Base-by-base conservation (phyloP, 1,140 invertebrate genomes). In the Anthonomus grandis region DNA sequence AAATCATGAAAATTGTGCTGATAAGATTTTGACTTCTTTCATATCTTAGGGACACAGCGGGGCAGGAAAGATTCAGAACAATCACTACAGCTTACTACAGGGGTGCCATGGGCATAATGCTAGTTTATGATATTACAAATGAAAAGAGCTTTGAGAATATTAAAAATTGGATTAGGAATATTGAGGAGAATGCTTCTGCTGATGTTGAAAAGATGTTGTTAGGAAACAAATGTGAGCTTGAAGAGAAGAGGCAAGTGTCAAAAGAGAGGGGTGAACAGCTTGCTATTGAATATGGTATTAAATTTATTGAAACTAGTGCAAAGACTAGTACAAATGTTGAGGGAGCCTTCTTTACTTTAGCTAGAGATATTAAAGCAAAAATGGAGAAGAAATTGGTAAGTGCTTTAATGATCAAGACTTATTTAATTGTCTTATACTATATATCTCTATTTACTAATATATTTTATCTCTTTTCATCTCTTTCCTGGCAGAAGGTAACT, bases 141-240 rank as follows among this genome's bases (percentile, higher is more conserved):
- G 90, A 94, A 69, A 98, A 97, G 78, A 96, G 91, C 65, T 99
- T 98, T 78, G 95, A 98, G 73, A 98, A 98, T 75, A 98, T 98
- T 62, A 92, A 95, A 64, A 98, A 97, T 71, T 99, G 96, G 96
- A 90, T 98, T 65, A 81, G 95, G 70, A 98, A 98, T 78, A 98
- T 98, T 73, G 95, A 98, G 74, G 95, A 98, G 79, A 90, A 91
- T 77, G 91, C 91, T 17, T 91, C 92, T 23, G 87, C 91, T 23
- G 92, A 95, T 79, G 93, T 95, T 12, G 92, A 95, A 72, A 93
- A 93, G 77, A 96, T 96, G 92, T 84, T 95, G 57, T 78, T 95
- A 68, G 57, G 57, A 18, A 96, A 96, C 77, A 96, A 96, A 80
- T 95, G 93, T 78, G 93, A 96, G 76, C 81, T 93, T 70, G 86